Base-by-base conservation (phyloP, 2,113 vertebrate species). In the Pteruthius melanotis region DNA sequence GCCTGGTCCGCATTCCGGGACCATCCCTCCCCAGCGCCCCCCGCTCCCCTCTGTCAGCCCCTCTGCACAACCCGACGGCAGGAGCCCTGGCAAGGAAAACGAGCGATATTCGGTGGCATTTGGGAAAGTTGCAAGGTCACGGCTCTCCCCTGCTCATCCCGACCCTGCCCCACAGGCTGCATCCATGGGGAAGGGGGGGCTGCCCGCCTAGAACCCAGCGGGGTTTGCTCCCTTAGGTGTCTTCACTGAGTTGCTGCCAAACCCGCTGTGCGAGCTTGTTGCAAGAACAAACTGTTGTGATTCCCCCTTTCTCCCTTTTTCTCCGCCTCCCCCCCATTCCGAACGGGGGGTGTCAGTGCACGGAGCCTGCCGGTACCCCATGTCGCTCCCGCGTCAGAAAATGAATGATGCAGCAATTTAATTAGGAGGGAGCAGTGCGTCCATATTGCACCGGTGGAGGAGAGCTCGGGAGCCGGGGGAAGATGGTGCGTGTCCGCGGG, bases 401-500 rank as follows among this genome's bases (percentile, higher is more conserved):
- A 94, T 69, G 83, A 94, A 89, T 93, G 87, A 91, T 96, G 90
- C 95, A 86, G 94, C 87, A 47, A 66, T 95, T 94, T 90, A 92
- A 94, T 92, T 85, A 89, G 68, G 64, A 84, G 40, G 24, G 75
- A 84, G 76, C 63, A 24, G 54, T 56, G 90, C 93, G 84, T 92
- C 96, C 90, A 88, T 82, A 74, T 87, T 91, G 89, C 88, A 89
- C 83, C 18, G 69, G 10, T 5, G 60, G 37, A 69, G 37, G 83
- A 37, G 69, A 68, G 70, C 70, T 69, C 16, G 64, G 35, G 45
- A 19, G 64, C 53, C 45, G 74, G 27, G 61, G 30, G 44, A 91
- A 89, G 77, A 94, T 93, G 87, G 13, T 83, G 83, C 87, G 24
- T 1, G 77, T 31, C 77, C 71, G 91, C 78, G 87, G 80, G 83